phyloP scores from a whole-genome alignment of 2,888 invertebrate species.

The Cephus rjabovi region DNA sequence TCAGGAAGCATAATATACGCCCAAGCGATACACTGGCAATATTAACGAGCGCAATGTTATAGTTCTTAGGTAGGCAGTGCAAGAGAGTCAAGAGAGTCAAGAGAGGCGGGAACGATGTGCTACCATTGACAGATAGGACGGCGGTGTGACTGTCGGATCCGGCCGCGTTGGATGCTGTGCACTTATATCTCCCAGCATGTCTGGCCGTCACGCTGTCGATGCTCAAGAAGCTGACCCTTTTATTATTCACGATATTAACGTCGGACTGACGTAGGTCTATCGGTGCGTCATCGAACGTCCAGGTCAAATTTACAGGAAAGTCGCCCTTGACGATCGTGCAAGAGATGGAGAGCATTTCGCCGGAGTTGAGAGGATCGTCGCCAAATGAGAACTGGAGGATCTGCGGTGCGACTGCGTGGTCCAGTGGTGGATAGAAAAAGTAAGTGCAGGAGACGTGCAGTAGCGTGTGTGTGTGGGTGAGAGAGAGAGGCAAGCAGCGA shows the following conservation, averaged over 20 bases:
- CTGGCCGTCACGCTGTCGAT: conserved; percentile 74
- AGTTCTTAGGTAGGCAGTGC: no score
- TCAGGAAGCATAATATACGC: no score
- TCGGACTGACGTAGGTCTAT: conserved; percentile 70
- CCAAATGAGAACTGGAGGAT: conserved; percentile 71
- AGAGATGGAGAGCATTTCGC: conserved; percentile 71
- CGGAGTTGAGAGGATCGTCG: conserved; percentile 69
- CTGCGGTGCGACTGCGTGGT: conserved; percentile 70
- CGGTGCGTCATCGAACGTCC: conserved; percentile 78
- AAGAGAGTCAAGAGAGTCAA: not conserved
- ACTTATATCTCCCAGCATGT: conserved; percentile 80
- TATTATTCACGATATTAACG: conserved; percentile 75
- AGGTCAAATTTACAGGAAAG: conserved; percentile 75
- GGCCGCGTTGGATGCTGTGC: conserved; percentile 76
- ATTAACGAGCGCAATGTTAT: no score
- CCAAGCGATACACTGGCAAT: no score
- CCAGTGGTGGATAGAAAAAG: conserved; percentile 9
- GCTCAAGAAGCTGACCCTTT: conserved; percentile 75
- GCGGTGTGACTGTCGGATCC: conserved; percentile 75
- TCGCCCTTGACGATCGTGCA: conserved; percentile 75
- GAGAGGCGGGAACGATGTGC: conserved; percentile 12
- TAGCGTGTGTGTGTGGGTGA: no score
- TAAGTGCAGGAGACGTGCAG: not conserved
- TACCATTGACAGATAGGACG: conserved; percentile 78
- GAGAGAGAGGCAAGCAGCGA: no score